Evolutionary conservation across 1,140 invertebrate species (phyloP), one percentile per base, ranked within the genome.

Genomic region (Gryon sp.): DNA sequence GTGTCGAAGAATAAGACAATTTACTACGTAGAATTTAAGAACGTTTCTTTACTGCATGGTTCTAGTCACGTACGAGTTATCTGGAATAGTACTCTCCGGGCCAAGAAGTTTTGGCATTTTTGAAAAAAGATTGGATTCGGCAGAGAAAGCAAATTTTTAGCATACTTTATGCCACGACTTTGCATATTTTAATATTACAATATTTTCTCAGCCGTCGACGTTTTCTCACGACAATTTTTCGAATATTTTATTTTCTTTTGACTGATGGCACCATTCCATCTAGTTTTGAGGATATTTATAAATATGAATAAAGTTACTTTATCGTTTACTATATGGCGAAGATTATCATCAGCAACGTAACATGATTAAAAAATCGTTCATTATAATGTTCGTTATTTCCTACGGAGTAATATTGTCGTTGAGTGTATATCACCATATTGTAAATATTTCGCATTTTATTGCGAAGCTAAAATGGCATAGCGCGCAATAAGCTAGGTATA

Each of bases 391-490:
- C 16, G 22, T 72, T 60, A 72, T 36, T 63, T 76, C 70, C 78
- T 74, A 73, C 73, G 69, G 68, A 80, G 65, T 65, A 76, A 75
- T 60, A 68, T 74, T 74, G 68, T 69, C 66, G 48, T 63, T 59
- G 24, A 45, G 36, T 52, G 50, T 59, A 19, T 57, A 63, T 74
- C 59, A 34, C 46, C 66, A 24, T 72, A 62, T 72, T 19, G 14
- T 78, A 60, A 38, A 26, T 70, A 72, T 41, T 15, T 60, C 52
- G 59, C 53, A 75, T 57, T 76, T 78, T 74, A 62, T 79, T 73
- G 74, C 76, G 70, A 75, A 84, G 81, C 74, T 72, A 80, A 84
- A 83, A 83, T 77, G 84, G 78, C 81, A 74, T 83, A 81, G 79
- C 80, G 81, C 79, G 69, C 75, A 79, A 80, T 43, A 83, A 85